Percentiles rank a stretch among this genome's conserved stretches.
Evolutionary conservation across 2,888 invertebrate genomes (phyloP).

Genomic region (Boloria euphrosyne): DNA sequence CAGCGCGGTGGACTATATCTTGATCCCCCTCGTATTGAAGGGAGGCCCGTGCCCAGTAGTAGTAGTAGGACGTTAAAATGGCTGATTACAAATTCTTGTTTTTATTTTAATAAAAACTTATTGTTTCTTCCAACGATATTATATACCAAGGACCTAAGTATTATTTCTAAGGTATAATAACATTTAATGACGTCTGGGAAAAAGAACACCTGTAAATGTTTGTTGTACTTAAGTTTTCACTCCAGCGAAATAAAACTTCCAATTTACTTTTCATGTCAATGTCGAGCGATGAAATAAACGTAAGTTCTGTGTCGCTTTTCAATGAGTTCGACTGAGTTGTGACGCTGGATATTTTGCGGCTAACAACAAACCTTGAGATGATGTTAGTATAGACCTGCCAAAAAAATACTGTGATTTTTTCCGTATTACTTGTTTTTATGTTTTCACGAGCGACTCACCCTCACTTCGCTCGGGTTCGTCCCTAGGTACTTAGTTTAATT

Average conservation of each 20-base stretch:
- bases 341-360: constrained; percentile 19
- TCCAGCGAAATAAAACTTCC: constrained; percentile 1
- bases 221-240: background rate
- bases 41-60: too few relatives aligned
- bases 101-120: too few relatives aligned
- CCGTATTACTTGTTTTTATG: background rate
- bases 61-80: too few relatives aligned
- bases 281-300: constrained; percentile 18
- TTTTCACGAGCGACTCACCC: too few relatives aligned
- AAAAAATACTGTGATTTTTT: background rate
- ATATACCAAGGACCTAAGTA: too few relatives aligned
- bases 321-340: constrained; percentile 9
- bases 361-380: constrained; percentile 22
- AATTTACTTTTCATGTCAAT: constrained; percentile 22
- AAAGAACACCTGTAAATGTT: constrained; percentile 14
- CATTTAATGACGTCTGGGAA: constrained; percentile 3
- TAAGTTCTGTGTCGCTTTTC: constrained; percentile 15
- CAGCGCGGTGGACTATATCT: too few relatives aligned
- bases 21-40: too few relatives aligned
- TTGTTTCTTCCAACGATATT: too few relatives aligned
- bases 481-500: too few relatives aligned
- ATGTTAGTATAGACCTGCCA: constrained; percentile 2
- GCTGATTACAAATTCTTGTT: too few relatives aligned
- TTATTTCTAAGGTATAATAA: background rate
- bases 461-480: too few relatives aligned